A percentile compares a stretch with the other conserved stretches of the same genome.
Evolutionary conservation across 2,888 invertebrate genomes (phyloP).

Genomic region (Ochropacha duplaris): DNA sequence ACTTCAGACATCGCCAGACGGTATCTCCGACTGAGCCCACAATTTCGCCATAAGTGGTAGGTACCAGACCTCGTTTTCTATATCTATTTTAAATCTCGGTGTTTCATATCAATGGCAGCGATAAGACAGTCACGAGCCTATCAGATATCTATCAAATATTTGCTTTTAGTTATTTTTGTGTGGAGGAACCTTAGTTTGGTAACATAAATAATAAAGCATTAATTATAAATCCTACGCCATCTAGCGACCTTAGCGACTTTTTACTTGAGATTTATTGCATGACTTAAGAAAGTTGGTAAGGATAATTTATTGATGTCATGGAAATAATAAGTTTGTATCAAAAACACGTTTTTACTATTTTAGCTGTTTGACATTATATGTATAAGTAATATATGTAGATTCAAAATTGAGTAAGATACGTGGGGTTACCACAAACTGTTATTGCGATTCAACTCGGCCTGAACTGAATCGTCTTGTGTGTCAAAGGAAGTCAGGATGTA

Average conservation of each 20-base stretch:
- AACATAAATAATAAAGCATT: neutral
- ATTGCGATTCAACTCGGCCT: too few species aligned
- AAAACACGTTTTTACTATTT: neutral
- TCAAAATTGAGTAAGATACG: too few species aligned
- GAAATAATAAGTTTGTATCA: neutral
- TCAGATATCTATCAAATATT: slow-evolving; percentile 18
- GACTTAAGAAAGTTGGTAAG: slow-evolving; percentile 22
- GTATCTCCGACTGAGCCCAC: neutral
- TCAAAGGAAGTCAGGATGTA: too few species aligned
- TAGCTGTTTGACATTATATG: neutral
- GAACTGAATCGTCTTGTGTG: too few species aligned
- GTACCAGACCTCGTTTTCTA: slow-evolving; percentile 11
- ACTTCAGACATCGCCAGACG: neutral
- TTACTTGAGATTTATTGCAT: slow-evolving; percentile 7
- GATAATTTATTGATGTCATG: slow-evolving; percentile 13
- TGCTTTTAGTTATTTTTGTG: slow-evolving; percentile 10
- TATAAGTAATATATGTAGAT: too few species aligned
- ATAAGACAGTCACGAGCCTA: slow-evolving; percentile 21
- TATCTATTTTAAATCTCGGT: slow-evolving; percentile 18
- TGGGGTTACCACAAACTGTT: too few species aligned
- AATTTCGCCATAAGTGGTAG: neutral
- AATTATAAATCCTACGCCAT: slow-evolving; percentile 1
- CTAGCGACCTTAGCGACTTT: slow-evolving; percentile 12
- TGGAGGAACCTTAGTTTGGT: neutral
- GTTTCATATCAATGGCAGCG: slow-evolving; percentile 20